A percentile compares a stretch with the other conserved stretches of the same genome.
phyloP scores from a whole-genome alignment of 2,888 invertebrate genomes.

The Bellardia pandia region DNA sequence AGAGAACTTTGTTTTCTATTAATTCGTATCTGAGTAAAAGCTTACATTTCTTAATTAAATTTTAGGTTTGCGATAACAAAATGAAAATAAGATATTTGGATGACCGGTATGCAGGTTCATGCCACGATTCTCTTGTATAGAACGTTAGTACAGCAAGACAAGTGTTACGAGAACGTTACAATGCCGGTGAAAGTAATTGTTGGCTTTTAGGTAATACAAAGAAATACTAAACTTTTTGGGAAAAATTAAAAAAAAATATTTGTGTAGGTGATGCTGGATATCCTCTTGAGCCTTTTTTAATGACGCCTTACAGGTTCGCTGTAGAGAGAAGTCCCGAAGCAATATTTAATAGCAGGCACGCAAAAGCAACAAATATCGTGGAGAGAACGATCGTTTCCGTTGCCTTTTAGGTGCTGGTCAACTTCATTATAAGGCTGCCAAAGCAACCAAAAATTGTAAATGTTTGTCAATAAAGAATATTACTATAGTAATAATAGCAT shows the following conservation, averaged over 20 bases:
- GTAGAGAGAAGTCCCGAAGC: too few species aligned
- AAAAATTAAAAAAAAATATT: background rate
- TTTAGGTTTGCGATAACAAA: conserved; percentile 59
- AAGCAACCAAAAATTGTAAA: conserved; percentile 39
- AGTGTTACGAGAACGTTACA: conserved; percentile 29
- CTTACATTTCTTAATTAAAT: background rate
- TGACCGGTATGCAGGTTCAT: conserved; percentile 46
- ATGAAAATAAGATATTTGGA: conserved; percentile 54
- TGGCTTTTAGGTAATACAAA: conserved; percentile 46
- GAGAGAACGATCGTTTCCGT: too few species aligned
- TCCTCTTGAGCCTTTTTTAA: too few species aligned
- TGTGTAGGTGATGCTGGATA: background rate
- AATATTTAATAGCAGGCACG: too few species aligned
- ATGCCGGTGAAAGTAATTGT: conserved; percentile 39
- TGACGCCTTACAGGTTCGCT: too few species aligned
- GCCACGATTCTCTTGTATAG: conserved; percentile 49
- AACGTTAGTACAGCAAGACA: conserved; percentile 38
- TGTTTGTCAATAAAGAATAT: background rate
- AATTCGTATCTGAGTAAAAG: too few species aligned
- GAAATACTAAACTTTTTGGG: conserved; percentile 36
- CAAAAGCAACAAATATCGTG: too few species aligned
- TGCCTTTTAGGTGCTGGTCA: background rate
- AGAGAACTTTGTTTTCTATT: too few species aligned
- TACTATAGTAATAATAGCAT: too few species aligned
- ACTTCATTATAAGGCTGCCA: conserved; percentile 51